Base-by-base conservation (phyloP, 2,888 invertebrate species). In the Bellardia bayeri region DNA sequence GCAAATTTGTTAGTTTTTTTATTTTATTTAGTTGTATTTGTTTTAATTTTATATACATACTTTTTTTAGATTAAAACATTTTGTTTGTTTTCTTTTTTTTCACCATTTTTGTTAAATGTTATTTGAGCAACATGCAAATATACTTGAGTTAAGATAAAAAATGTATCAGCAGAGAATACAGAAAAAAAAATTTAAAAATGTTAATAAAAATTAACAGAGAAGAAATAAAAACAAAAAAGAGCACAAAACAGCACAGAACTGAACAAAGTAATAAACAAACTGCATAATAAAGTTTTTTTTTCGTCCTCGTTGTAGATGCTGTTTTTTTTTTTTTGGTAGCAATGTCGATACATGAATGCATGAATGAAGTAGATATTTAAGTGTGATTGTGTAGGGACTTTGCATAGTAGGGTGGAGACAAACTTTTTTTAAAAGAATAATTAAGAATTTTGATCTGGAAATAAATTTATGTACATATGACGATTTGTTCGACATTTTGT, bases 121-220 rank as follows among this genome's bases (percentile, higher is more conserved):
- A 42, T 83, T 83, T 71, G 61, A 82, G 54, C 37, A 78, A 84
- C 83, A 72, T 84, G 83, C 78, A 79, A 78, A 84, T 72, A 71
- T 64, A 83, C 78, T 72, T 84, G 56, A 83, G 71, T 78, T 63
- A 16, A 8, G 37, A 83, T 83, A 64, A 83, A 83, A 82, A 78
- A 78, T 78, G 63, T n/a, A 83, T 83, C 45, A 83, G 45, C 14
- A 5, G 40, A 76, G 63, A 45, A 63, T 42, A 30, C 33, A 69
- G 14, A 2, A 56, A 71, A 54, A n/a, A 76, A 76, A 63, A 56
- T 64, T 78, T 5, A 37, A 66, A 83, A 83, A 78, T 78, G 76
- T 83, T 78, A 83, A 78, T 83, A 83, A 83, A 78, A 83, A 83
- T 78, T 83, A 83, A 69, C 75, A 83, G 76, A 76, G 61, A 75